These are phyloP conservation scores for Pararge aegeria DNA, from an alignment of 1,140 invertebrate genomes.

Conservation along the genomic window DNA sequence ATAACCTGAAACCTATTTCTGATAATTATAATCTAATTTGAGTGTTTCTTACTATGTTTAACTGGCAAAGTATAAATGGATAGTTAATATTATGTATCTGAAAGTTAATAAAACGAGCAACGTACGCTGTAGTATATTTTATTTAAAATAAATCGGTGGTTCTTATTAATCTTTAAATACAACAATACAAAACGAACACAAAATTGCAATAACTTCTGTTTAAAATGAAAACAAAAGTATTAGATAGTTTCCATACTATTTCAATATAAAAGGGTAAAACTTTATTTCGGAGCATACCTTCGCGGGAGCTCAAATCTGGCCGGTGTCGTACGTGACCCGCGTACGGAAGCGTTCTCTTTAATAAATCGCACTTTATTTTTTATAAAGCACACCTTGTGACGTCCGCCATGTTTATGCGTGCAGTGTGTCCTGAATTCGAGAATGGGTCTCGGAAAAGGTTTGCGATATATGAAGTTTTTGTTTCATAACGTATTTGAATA, in stretches of 20 bases:
- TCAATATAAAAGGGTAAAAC: conserved; percentile 55
- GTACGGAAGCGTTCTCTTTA: conserved; percentile 47
- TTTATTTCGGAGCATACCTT: conserved; percentile 56
- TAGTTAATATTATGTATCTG: too few relatives aligned
- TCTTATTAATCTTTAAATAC: too few relatives aligned
- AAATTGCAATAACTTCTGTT: background rate
- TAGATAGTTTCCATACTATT: conserved; percentile 29
- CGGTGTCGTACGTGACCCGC: conserved; percentile 51
- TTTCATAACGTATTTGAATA: background rate
- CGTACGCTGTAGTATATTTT: too few relatives aligned
- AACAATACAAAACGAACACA: too few relatives aligned
- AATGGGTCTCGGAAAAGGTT: conserved; percentile 37
- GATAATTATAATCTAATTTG: too few relatives aligned
- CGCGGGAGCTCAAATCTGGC: conserved; percentile 59
- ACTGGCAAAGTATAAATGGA: too few relatives aligned
- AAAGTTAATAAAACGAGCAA: too few relatives aligned
- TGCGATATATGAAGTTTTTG: conserved; percentile 26
- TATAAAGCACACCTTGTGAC: conserved; percentile 67
- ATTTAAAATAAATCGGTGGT: too few relatives aligned
- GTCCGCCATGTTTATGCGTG: conserved; percentile 56
- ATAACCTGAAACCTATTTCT: too few relatives aligned
- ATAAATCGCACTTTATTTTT: conserved; percentile 70
- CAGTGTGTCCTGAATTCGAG: conserved; percentile 52
- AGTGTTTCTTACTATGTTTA: too few relatives aligned
- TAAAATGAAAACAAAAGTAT: background rate